phyloP scores from a whole-genome alignment of 2,888 invertebrate species.

The Archaeoteleia sp. region DNA sequence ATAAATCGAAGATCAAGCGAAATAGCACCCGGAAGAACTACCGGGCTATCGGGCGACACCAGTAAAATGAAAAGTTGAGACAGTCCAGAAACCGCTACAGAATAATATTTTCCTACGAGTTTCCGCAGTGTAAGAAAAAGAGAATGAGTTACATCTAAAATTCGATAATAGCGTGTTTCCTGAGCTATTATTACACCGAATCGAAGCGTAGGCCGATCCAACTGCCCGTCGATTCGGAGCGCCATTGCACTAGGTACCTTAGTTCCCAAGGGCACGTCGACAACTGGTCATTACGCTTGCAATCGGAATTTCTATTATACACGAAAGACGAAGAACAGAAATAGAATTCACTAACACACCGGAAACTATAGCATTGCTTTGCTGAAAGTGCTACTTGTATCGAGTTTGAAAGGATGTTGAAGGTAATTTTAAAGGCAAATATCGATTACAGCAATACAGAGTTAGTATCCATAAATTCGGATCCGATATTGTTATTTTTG shows the following conservation, averaged over 20 bases:
- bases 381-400: too few species aligned
- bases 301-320: conserved; percentile 42
- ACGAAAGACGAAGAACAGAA: conserved; percentile 18
- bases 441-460: too few species aligned
- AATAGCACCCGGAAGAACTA: neutral
- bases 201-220: conserved; percentile 7
- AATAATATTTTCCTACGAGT: conserved; percentile 35
- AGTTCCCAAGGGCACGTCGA: conserved; percentile 28
- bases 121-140: conserved; percentile 26
- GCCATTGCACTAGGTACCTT: conserved; percentile 22
- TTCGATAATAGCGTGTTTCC: conserved; percentile 54
- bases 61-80: conserved; percentile 19
- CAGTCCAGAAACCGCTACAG: conserved; percentile 9
- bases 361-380: conserved; percentile 7
- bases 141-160: conserved; percentile 23
- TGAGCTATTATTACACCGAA: conserved; percentile 32
- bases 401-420: too few species aligned
- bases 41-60: neutral
- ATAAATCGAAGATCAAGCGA: conserved; percentile 4
- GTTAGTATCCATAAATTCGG: too few species aligned
- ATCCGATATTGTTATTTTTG: too few species aligned
- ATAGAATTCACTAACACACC: conserved; percentile 5
- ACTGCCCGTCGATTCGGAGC: conserved; percentile 9
- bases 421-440: too few species aligned
- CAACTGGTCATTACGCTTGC: conserved; percentile 31